Conservation (phyloP, 1,140 invertebrate genomes). For the Caenorhabditis remanei region DNA sequence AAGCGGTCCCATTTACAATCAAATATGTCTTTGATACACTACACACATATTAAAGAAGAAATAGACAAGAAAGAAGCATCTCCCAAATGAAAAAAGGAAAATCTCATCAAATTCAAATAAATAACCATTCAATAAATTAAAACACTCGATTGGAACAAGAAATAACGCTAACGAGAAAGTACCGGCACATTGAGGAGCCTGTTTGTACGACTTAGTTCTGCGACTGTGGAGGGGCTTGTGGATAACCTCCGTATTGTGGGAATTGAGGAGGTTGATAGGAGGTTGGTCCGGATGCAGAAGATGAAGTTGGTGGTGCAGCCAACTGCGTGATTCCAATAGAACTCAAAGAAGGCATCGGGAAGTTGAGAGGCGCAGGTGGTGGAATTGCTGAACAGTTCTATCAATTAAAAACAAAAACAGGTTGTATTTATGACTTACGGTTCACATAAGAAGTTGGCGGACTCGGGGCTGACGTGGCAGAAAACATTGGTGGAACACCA, state of each 20-base stretch:
- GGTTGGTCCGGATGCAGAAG: neutral
- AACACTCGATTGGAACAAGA: slow-evolving; percentile 25
- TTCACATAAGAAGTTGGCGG: slow-evolving; percentile 40
- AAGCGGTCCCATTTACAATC: slow-evolving; percentile 39
- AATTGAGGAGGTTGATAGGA: neutral
- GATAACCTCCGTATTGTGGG: slow-evolving; percentile 29
- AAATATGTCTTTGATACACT: slow-evolving; percentile 37
- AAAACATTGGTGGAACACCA: slow-evolving; percentile 60
- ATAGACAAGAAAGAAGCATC: neutral
- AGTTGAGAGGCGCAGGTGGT: slow-evolving; percentile 65
- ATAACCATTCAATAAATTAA: slow-evolving; percentile 46
- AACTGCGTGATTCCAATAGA: slow-evolving; percentile 73
- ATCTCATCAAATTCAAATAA: slow-evolving; percentile 1
- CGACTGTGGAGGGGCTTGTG: slow-evolving; percentile 17
- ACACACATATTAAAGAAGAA: slow-evolving; percentile 12
- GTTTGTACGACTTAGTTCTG: slow-evolving; percentile 16
- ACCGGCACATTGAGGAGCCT: slow-evolving; percentile 2
- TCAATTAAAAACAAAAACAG: neutral
- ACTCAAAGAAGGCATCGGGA: slow-evolving; percentile 76
- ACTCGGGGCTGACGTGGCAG: neutral
- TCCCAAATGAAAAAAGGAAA: neutral
- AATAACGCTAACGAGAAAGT: neutral
- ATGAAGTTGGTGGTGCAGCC: slow-evolving; percentile 69
- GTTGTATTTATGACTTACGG: slow-evolving; percentile 18
- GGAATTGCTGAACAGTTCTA: neutral